A percentile compares a stretch with the other conserved stretches of the same genome.
These are phyloP conservation scores for Sakesphorus luctuosus DNA, from an alignment of 2,113 vertebrate species.

Conservation along the genomic window DNA sequence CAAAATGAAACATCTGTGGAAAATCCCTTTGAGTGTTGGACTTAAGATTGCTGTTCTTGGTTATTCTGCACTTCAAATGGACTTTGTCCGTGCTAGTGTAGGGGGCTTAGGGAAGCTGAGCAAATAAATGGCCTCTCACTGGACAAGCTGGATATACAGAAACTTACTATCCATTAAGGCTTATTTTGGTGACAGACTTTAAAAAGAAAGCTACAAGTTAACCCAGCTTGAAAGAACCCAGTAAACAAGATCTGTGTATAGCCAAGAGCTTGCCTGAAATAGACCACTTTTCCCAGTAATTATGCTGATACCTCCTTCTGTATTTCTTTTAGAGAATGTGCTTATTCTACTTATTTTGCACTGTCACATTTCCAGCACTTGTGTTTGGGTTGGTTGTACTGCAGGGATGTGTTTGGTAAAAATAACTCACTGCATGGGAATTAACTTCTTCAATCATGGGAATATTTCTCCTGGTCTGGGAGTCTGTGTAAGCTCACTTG, in stretches of 20 bases:
- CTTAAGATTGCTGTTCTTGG: background rate
- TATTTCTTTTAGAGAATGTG: background rate
- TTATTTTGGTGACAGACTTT: background rate
- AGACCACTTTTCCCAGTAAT: background rate
- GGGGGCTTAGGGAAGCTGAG: background rate
- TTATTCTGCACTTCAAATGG: background rate
- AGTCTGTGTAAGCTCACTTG: background rate
- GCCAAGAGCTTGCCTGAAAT: background rate
- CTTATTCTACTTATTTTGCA: background rate
- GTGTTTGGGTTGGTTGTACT: background rate
- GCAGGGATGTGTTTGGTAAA: background rate
- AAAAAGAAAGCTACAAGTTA: background rate
- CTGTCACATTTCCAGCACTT: background rate
- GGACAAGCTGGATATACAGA: background rate
- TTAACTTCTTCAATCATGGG: background rate
- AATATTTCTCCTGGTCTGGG: background rate
- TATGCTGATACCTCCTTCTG: fast-evolving
- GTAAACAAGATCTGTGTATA: background rate
- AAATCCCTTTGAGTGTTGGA: background rate
- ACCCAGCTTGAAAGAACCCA: fast-evolving
- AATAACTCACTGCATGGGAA: background rate
- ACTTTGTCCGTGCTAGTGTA: background rate
- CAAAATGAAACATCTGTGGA: background rate
- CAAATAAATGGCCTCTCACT: background rate
- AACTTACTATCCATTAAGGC: background rate